Base-by-base conservation (phyloP, 2,888 invertebrate species). In the Dryococelus australis region DNA sequence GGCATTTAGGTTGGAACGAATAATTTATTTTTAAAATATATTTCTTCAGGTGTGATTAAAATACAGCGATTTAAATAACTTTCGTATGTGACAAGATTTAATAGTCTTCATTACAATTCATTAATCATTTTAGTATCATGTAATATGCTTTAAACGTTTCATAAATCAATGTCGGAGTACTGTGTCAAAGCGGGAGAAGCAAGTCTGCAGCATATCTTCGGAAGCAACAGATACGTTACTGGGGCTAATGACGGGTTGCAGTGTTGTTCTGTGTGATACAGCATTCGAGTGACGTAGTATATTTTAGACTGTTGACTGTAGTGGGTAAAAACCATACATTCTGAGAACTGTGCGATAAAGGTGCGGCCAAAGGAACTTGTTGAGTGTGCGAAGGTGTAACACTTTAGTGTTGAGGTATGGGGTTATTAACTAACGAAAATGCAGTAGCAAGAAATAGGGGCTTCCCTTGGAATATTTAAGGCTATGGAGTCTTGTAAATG, bases 131-230 rank as follows among this genome's bases (percentile, higher is more conserved):
- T 16, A 79, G n/a, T n/a, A n/a, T n/a, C 16, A 79, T 26, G n/a
- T 79, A 27, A 79, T 79, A 26, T 24, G 9, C 24, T 27, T 79
- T 79, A 26, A 10, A 16, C 6, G 16, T 10, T 26, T 27, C 79
- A 79, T 10, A 79, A 79, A 16, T 16, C 79, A 79, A n/a, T n/a
- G 79, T 79, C 79, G 9, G 79, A 79, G 79, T 79, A 79, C 79
- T 79, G 79, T 79, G 79, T 79, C 9, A 10, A 10, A 79, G 27
- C 79, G 16, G 79, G 20, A 79, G 79, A 79, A 9, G n/a, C n/a
- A n/a, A n/a, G n/a, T n/a, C n/a, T n/a, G n/a, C 9, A n/a, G 79
- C 20, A 16, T 79, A 27, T 79, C 79, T 79, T 79, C 79, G 27
- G 24, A 79, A 79, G 8, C 79, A 79, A 27, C n/a, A n/a, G n/a